These are phyloP conservation scores for Cephus pulcher DNA, from an alignment of 2,888 invertebrate genomes.

Conservation along the genomic window DNA sequence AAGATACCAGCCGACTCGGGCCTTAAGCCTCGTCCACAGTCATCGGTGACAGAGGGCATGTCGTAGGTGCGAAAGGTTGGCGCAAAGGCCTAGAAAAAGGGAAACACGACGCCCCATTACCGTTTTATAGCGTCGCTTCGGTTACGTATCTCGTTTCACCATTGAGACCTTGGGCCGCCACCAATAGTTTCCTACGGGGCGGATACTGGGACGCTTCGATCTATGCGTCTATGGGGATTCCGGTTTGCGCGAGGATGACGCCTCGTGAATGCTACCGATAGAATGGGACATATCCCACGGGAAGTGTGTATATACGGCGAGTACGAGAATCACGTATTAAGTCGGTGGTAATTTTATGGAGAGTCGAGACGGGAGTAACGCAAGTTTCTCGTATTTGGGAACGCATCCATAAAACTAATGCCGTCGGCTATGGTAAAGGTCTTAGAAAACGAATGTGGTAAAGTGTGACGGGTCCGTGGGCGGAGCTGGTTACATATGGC, in stretches of 20 bases:
- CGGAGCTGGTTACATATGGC: conserved; percentile 5
- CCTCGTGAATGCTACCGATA: background rate
- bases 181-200: conserved; percentile 58
- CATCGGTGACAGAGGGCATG: background rate
- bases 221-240: conserved; percentile 38
- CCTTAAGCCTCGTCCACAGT: background rate
- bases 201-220: conserved; percentile 43
- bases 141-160: conserved; percentile 65
- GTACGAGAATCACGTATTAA: background rate
- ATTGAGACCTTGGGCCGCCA: conserved; percentile 62
- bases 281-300: background rate
- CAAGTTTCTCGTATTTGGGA: conserved; percentile 32
- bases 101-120: conserved; percentile 66
- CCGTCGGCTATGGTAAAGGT: conserved; percentile 1
- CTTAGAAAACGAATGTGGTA: background rate
- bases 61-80: background rate
- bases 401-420: conserved; percentile 34
- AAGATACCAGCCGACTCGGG: background rate
- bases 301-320: background rate
- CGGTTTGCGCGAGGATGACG: background rate
- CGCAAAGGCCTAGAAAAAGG: conserved; percentile 53
- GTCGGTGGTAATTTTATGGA: background rate
- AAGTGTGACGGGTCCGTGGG: conserved; percentile 3
- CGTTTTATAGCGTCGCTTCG: conserved; percentile 63
- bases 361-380: background rate